Evolutionary conservation across 2,888 invertebrate species (phyloP).

Genomic region (Ophion costatus): DNA sequence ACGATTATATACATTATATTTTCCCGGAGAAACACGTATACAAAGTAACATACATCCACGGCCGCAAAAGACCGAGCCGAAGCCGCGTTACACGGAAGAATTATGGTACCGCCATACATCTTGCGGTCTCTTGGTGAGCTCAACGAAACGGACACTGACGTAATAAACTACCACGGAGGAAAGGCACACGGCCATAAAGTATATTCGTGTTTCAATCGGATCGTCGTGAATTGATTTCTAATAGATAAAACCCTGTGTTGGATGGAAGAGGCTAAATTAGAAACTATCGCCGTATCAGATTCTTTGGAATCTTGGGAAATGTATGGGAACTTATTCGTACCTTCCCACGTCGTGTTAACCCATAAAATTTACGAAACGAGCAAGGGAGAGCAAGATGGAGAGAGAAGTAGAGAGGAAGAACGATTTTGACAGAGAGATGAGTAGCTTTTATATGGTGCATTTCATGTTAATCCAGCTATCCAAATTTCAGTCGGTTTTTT

Average conservation of each 20-base stretch:
- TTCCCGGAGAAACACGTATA: background rate
- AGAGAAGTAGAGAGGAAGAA: background rate
- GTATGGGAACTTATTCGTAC: constrained; percentile 33
- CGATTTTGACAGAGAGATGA: background rate
- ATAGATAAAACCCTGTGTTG: constrained; percentile 43
- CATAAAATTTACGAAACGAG: constrained; percentile 26
- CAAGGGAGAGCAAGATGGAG: background rate
- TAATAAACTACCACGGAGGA: constrained; percentile 26
- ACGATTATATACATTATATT: background rate
- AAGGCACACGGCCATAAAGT: constrained; percentile 46
- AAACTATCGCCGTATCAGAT: constrained; percentile 44
- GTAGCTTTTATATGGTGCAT: background rate
- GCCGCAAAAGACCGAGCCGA: constrained; percentile 29
- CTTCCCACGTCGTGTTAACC: constrained; percentile 34
- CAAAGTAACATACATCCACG: constrained; percentile 15
- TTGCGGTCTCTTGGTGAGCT: constrained; percentile 19
- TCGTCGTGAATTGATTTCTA: constrained; percentile 49
- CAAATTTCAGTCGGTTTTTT: background rate
- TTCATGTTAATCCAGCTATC: background rate
- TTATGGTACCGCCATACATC: constrained; percentile 61
- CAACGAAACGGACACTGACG: background rate
- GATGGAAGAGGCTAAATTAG: constrained; percentile 29
- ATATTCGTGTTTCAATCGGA: constrained; percentile 32
- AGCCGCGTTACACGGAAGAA: constrained; percentile 47
- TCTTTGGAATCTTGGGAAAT: constrained; percentile 41